Evolutionary conservation across 2,113 vertebrate species (phyloP).

Genomic region (Perognathus longimembris): DNA sequence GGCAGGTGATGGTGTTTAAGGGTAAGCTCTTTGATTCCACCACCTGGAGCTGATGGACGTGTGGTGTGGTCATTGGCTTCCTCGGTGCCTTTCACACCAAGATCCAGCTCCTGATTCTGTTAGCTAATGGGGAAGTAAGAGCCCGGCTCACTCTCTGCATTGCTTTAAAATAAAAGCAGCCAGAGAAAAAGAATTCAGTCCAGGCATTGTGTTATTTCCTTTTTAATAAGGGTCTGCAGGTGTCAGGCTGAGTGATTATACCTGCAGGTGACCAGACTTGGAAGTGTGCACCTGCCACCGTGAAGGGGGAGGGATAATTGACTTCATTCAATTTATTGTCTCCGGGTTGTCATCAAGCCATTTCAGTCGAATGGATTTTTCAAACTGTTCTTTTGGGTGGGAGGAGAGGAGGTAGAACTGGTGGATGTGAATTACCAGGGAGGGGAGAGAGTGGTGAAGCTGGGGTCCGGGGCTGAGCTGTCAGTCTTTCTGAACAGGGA

Average conservation of each 20-base stretch:
- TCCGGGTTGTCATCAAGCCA: not conserved
- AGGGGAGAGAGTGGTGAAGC: not conserved
- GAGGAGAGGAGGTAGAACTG: not conserved
- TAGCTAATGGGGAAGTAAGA: conserved; percentile 75
- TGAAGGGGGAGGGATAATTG: conserved; percentile 57
- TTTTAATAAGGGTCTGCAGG: conserved; percentile 3
- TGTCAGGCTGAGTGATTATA: not conserved
- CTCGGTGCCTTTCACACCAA: conserved; percentile 20
- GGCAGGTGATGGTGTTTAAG: not conserved
- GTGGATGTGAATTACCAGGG: not conserved
- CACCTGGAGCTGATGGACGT: not conserved
- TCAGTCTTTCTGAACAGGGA: not conserved
- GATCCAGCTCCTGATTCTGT: not conserved
- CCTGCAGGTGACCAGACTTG: not conserved
- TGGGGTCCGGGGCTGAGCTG: not conserved
- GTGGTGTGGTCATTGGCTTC: not conserved
- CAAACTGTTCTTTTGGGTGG: conserved; percentile 43
- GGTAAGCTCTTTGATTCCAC: not conserved
- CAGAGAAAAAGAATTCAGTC: not conserved
- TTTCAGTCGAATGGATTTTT: conserved; percentile 63
- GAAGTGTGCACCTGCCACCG: conserved; percentile 49
- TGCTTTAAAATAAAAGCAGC: not conserved
- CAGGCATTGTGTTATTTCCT: not conserved
- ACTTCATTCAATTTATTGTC: conserved; percentile 56
- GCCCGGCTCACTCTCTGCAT: not conserved